These are phyloP conservation scores for Gymnocheta viridis DNA, from an alignment of 2,888 invertebrate genomes.

Conservation along the genomic window DNA sequence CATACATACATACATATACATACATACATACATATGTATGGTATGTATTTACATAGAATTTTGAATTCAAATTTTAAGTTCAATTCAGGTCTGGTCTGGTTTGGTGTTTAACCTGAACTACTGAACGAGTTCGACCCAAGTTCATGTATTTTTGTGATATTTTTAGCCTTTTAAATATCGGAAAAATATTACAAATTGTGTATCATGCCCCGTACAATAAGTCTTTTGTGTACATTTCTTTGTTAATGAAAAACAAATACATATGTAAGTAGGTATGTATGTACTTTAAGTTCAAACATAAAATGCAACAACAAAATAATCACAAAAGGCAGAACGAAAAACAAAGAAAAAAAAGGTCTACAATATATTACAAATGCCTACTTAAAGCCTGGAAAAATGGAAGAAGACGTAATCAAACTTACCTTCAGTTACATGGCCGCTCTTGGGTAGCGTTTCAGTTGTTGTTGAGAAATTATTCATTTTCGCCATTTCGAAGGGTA, in stretches of 20 bases:
- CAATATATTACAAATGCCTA: conserved; percentile 14
- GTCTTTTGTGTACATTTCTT: conserved; percentile 29
- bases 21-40: no score
- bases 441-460: conserved; percentile 85
- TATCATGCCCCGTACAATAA: background rate
- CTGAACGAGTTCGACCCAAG: no score
- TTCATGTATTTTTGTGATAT: no score
- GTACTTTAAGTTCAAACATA: background rate
- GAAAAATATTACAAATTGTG: no score
- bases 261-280: background rate
- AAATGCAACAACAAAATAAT: conserved; percentile 29
- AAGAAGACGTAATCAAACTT: conserved; percentile 70
- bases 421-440: conserved; percentile 87
- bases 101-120: no score
- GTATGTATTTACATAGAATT: no score
- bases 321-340: conserved; percentile 9
- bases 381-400: conserved; percentile 10
- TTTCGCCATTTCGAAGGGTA: conserved; percentile 58
- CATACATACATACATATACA: no score
- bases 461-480: conserved; percentile 80
- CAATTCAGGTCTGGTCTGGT: no score
- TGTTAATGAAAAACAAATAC: conserved; percentile 57
- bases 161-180: no score
- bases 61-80: no score
- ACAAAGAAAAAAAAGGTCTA: background rate